Conservation (phyloP, 2,888 invertebrate genomes). For the Lithosia quadra region DNA sequence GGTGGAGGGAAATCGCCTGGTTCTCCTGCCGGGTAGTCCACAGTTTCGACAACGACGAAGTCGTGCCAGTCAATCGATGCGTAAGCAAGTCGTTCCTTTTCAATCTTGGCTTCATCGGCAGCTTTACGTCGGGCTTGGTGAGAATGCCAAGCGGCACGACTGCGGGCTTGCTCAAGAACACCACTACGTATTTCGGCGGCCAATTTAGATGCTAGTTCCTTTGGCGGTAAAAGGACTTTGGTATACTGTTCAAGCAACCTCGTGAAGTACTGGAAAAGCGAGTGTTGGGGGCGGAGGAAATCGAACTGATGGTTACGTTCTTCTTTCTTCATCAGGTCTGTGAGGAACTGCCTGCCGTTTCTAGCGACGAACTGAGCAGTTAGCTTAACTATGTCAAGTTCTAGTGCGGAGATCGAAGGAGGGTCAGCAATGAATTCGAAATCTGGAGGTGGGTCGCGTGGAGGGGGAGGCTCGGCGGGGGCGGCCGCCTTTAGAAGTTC, state of each 20-base stretch:
- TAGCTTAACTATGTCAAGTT: slow-evolving; percentile 98
- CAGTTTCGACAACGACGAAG: slow-evolving; percentile 99
- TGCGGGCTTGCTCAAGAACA: slow-evolving; percentile 95
- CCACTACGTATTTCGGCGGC: slow-evolving; percentile 91
- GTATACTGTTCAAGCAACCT: slow-evolving; percentile 99
- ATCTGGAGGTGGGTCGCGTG: slow-evolving; percentile 96
- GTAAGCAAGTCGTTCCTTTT: slow-evolving; percentile 97
- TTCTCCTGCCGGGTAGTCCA: slow-evolving; percentile 99
- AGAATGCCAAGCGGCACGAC: slow-evolving; percentile 98
- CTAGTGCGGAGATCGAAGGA: slow-evolving; percentile 98
- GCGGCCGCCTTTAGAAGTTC: slow-evolving; percentile 95
- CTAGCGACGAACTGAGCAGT: slow-evolving; percentile 99
- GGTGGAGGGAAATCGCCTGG: slow-evolving; percentile 98
- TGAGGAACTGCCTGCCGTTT: slow-evolving; percentile 98
- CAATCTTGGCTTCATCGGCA: slow-evolving; percentile 97
- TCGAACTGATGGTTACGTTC: slow-evolving; percentile 99
- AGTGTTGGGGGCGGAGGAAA: slow-evolving; percentile 99
- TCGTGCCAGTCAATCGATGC: slow-evolving; percentile 99
- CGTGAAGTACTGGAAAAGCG: slow-evolving; percentile 99
- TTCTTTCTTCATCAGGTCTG: slow-evolving; percentile 99
- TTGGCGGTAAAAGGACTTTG: slow-evolving; percentile 98
- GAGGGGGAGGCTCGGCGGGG: slow-evolving; percentile 94
- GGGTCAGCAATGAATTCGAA: slow-evolving; percentile 99
- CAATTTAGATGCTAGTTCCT: slow-evolving; percentile 93
- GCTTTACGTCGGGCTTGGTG: slow-evolving; percentile 97